Evolutionary conservation across 2,113 vertebrate genomes (phyloP).

Genomic region (Tyto alba): DNA sequence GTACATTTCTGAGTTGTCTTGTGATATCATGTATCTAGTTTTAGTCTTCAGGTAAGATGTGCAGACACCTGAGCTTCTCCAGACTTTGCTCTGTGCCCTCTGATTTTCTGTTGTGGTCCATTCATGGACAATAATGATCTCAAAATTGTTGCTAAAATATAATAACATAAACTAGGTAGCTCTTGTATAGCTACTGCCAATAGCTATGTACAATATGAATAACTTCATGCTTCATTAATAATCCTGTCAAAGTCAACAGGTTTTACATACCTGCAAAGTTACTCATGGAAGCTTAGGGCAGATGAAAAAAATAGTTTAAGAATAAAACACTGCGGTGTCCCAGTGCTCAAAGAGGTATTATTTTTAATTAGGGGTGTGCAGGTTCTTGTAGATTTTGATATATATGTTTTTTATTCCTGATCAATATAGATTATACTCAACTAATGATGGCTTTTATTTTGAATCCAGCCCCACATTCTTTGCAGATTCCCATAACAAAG

Average conservation of each 20-base stretch:
- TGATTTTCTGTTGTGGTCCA: background rate
- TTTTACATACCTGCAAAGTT: slow-evolving; percentile 20
- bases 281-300: background rate
- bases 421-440: background rate
- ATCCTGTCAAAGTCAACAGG: background rate
- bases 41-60: background rate
- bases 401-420: background rate
- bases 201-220: background rate
- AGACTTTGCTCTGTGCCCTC: background rate
- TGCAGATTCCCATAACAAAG: background rate
- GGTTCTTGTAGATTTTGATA: background rate
- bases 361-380: background rate
- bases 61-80: background rate
- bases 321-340: background rate
- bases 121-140: background rate
- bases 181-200: background rate
- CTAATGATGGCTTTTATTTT: background rate
- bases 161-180: background rate
- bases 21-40: background rate
- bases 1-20: background rate
- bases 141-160: background rate
- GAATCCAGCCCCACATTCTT: background rate
- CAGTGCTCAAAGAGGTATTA: background rate
- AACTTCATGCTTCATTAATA: background rate
- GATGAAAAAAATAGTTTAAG: background rate